Percentiles rank a stretch among this genome's conserved stretches.
phyloP scores from a whole-genome alignment of 2,888 invertebrate genomes.

The Azorinus chamasolen region DNA sequence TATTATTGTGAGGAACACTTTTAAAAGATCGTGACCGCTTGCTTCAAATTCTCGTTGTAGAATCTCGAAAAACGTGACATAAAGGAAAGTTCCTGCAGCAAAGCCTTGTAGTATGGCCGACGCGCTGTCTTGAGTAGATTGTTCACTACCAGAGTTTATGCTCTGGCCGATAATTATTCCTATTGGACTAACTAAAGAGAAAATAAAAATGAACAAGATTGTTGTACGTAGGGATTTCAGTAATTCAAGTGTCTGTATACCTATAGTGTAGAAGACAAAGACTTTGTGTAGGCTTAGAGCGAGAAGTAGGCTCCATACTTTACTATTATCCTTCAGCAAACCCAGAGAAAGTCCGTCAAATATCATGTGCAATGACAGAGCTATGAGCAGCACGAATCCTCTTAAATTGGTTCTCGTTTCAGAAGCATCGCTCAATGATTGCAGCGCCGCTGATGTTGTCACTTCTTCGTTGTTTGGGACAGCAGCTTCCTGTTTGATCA shows the following conservation, averaged over 20 bases:
- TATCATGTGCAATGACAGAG: conserved; percentile 88
- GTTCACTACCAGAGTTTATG: conserved; percentile 7
- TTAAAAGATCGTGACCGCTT: conserved; percentile 12
- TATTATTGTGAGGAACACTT: conserved; percentile 3
- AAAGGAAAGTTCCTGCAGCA: conserved; percentile 36
- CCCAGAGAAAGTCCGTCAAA: conserved; percentile 89
- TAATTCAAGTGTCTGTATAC: conserved; percentile 27
- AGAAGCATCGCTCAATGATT: too few species aligned
- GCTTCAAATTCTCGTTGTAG: conserved; percentile 13
- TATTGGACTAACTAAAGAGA: conserved; percentile 18
- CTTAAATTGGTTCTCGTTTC: too few species aligned
- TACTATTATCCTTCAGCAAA: conserved; percentile 83
- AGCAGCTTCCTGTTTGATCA: too few species aligned
- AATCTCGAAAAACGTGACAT: conserved; percentile 48
- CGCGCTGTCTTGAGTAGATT: not conserved
- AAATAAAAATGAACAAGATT: not conserved
- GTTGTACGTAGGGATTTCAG: conserved; percentile 33
- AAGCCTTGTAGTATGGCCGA: conserved; percentile 19
- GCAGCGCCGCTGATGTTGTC: too few species aligned
- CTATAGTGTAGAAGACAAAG: conserved; percentile 86
- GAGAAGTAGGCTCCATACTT: conserved; percentile 83
- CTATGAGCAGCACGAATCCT: conserved; percentile 87
- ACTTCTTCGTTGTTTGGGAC: too few species aligned
- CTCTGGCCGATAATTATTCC: conserved; percentile 30
- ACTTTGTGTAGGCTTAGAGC: conserved; percentile 88